Evolutionary conservation across 2,797 vertebrate genomes (phyloP), one percentile per base, ranked within the genome.

Genomic region (Lithobates sylvaticus): DNA sequence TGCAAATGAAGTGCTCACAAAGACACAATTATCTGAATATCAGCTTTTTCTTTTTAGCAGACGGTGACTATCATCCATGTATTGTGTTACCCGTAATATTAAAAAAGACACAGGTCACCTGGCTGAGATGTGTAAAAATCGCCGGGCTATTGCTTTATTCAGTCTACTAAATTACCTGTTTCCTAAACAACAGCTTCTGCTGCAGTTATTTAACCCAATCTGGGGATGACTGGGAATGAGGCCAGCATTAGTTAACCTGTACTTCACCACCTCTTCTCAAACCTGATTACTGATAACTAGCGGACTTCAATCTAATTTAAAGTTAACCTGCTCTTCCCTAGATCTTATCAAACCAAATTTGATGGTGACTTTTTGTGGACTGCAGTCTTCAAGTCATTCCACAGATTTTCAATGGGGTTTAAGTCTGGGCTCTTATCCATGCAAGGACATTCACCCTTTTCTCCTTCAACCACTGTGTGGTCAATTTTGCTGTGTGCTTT

Each of bases 101-200:
- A 91, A 90, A 89, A 89, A 89, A 92, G 87, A 47, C 81, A 90
- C 88, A 80, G 47, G 67, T 76, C 82, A 84, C 84, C 89, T 86
- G 89, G 88, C 76, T 74, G 75, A 87, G 86, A 78, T 87, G 71
- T 72, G 86, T 81, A 88, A 78, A 74, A 68, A 77, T 88, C 80
- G 72, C 84, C 86, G 89, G 88, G 90, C 88, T 89, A 89, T 81
- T 88, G 58, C 89, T 86, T 90, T 91, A 91, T 90, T 89, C 88
- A 90, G 89, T 44, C 87, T 78, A 84, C 69, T 84, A 88, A 88
- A 88, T 86, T 86, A 89, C 89, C 88, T 89, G 82, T 86, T 90
- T 78, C 79, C 88, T 90, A 89, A 88, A 86, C 74, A 88, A 89
- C 84, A 90, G 87, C 74, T 88, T 78, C 68, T 87, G 87, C 42